Conservation (phyloP, 2,888 invertebrate genomes). For the Drosophila borealis region DNA sequence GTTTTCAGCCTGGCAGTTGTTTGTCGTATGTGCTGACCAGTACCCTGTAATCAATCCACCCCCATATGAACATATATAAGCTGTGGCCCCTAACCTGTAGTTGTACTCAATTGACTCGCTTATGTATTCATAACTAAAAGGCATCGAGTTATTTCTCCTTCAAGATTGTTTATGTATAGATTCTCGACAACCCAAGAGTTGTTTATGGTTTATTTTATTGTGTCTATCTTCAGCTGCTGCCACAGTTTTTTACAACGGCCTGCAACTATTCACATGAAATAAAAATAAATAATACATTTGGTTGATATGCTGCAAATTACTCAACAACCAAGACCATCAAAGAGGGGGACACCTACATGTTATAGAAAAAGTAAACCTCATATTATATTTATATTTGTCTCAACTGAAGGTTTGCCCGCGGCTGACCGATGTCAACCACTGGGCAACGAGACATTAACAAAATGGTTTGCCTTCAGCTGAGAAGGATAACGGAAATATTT, state of each 20-base stretch:
- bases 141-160: not conserved
- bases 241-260: slow-evolving; percentile 1
- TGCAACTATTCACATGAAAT: not conserved
- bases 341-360: slow-evolving; percentile 1
- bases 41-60: slow-evolving; percentile 7
- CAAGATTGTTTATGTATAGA: not conserved
- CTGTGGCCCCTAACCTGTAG: not conserved
- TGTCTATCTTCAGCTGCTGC: not conserved
- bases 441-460: slow-evolving; percentile 71
- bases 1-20: slow-evolving; percentile 16
- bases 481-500: slow-evolving; percentile 62
- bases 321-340: slow-evolving; percentile 24
- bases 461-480: slow-evolving; percentile 54
- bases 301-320: slow-evolving; percentile 66
- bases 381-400: slow-evolving; percentile 61
- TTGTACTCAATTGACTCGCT: not conserved
- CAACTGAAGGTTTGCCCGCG: slow-evolving; percentile 46
- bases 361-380: slow-evolving; percentile 64
- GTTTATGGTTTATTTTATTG: not conserved
- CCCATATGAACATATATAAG: no score
- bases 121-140: not conserved
- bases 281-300: slow-evolving; percentile 66
- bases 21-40: not conserved
- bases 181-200: not conserved
- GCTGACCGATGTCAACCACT: slow-evolving; percentile 69